Conservation (phyloP, 2,113 vertebrate genomes). For the Brachionichthys hirsutus region DNA sequence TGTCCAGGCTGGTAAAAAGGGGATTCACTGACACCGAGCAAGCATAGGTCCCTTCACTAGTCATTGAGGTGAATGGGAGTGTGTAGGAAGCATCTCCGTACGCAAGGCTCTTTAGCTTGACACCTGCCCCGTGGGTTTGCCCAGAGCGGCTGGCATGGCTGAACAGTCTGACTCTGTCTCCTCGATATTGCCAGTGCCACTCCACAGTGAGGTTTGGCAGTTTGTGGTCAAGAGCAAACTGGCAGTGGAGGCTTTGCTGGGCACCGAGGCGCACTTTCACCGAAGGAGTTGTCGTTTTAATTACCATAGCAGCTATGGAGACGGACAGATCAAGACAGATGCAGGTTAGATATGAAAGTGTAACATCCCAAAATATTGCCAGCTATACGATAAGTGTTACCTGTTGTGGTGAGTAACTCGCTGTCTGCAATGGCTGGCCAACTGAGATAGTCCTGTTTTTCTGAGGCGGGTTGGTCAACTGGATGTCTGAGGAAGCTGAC, state of each 20-base stretch:
- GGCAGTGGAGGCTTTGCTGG: constrained; percentile 69
- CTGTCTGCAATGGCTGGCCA: constrained; percentile 57
- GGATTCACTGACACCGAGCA: constrained; percentile 69
- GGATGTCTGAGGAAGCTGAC: constrained; percentile 71
- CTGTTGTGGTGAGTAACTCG: constrained; percentile 59
- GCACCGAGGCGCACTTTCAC: constrained; percentile 54
- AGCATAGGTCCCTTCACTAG: constrained; percentile 65
- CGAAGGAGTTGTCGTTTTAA: constrained; percentile 61
- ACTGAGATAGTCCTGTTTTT: constrained; percentile 28
- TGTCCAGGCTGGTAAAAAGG: constrained; percentile 52
- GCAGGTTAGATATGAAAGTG: neutral
- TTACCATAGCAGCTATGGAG: constrained; percentile 68
- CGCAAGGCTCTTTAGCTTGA: constrained; percentile 48
- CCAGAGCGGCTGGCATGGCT: constrained; percentile 49
- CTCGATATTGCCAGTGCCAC: constrained; percentile 60
- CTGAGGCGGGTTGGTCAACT: constrained; percentile 23
- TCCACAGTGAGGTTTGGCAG: constrained; percentile 37
- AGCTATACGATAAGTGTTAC: constrained; percentile 49
- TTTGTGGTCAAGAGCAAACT: constrained; percentile 72
- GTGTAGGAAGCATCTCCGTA: constrained; percentile 70
- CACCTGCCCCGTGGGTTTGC: constrained; percentile 33
- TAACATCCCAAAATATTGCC: neutral
- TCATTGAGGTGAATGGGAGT: constrained; percentile 42
- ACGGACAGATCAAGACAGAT: constrained; percentile 3
- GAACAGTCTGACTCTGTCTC: constrained; percentile 57